Percentiles rank a stretch among this genome's conserved stretches.
Evolutionary conservation across 1,140 invertebrate genomes (phyloP).

Genomic region (Lethrus apterus): DNA sequence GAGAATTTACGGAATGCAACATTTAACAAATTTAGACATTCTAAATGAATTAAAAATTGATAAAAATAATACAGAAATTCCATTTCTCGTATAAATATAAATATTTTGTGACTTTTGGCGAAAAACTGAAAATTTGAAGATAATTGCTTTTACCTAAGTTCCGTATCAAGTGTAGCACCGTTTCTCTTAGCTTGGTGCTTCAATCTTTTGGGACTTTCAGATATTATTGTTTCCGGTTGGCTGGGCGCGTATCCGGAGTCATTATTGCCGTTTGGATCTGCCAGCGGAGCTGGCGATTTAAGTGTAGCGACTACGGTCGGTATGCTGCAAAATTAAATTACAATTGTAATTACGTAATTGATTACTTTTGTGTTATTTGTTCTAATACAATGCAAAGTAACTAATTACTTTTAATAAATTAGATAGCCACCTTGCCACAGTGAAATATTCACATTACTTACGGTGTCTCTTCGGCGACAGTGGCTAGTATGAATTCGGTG

Average conservation of each 20-base stretch:
- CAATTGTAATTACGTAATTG: not conserved
- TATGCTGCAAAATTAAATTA: conserved; percentile 31
- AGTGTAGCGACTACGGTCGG: conserved; percentile 49
- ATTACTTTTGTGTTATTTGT: no score
- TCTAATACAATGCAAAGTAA: no score
- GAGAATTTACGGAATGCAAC: no score
- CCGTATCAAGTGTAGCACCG: conserved; percentile 36
- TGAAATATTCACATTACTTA: no score
- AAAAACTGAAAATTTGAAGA: no score
- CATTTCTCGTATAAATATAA: not conserved
- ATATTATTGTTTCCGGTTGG: conserved; percentile 50
- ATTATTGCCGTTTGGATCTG: conserved; percentile 69
- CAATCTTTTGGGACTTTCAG: conserved; percentile 45
- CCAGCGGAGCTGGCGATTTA: conserved; percentile 47
- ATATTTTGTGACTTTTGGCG: no score
- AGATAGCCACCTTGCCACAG: no score
- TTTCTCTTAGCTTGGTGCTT: conserved; percentile 33
- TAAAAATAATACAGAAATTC: conserved; percentile 1
- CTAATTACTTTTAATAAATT: no score
- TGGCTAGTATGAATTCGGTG: conserved; percentile 79
- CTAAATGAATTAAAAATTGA: not conserved
- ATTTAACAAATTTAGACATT: no score
- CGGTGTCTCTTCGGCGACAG: conserved; percentile 70
- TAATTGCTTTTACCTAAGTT: conserved; percentile 35
- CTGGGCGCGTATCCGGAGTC: conserved; percentile 70